Percentiles rank a stretch among this genome's conserved stretches.
phyloP scores from a whole-genome alignment of 2,888 invertebrate genomes.

The Scaptomyza flava region DNA sequence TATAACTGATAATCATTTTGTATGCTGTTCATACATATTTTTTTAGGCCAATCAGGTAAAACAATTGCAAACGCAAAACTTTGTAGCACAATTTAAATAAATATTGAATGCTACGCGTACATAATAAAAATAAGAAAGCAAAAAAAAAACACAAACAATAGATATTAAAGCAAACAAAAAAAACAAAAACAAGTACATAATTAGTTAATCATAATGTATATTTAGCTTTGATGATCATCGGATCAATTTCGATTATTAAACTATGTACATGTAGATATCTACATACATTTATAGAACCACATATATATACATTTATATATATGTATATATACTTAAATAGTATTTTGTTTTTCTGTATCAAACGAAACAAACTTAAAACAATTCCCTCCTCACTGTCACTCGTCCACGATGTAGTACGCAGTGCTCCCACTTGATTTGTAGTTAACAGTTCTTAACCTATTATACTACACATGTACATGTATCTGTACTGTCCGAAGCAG shows the following conservation, averaged over 20 bases:
- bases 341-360: slow-evolving; percentile 20
- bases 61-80: slow-evolving; percentile 29
- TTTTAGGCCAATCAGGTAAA: slow-evolving; percentile 29
- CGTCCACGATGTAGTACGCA: neutral
- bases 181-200: slow-evolving; percentile 3
- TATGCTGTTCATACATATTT: slow-evolving; percentile 24
- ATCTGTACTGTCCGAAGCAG: slow-evolving; percentile 6
- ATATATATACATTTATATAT: neutral
- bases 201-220: slow-evolving; percentile 23
- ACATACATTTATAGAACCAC: neutral
- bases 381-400: slow-evolving; percentile 19
- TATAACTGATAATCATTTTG: slow-evolving; percentile 22
- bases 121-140: neutral
- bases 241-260: slow-evolving; percentile 17
- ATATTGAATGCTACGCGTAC: slow-evolving; percentile 32
- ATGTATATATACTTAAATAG: slow-evolving; percentile 21
- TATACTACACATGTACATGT: neutral
- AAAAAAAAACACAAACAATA: neutral
- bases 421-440: no score
- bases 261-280: slow-evolving; percentile 7
- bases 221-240: slow-evolving; percentile 12
- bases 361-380: slow-evolving; percentile 11
- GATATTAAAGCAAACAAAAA: slow-evolving; percentile 24
- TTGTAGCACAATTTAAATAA: slow-evolving; percentile 49
- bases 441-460: neutral